phyloP scores from a whole-genome alignment of 2,797 vertebrate species.

The Erethizon dorsatum region DNA sequence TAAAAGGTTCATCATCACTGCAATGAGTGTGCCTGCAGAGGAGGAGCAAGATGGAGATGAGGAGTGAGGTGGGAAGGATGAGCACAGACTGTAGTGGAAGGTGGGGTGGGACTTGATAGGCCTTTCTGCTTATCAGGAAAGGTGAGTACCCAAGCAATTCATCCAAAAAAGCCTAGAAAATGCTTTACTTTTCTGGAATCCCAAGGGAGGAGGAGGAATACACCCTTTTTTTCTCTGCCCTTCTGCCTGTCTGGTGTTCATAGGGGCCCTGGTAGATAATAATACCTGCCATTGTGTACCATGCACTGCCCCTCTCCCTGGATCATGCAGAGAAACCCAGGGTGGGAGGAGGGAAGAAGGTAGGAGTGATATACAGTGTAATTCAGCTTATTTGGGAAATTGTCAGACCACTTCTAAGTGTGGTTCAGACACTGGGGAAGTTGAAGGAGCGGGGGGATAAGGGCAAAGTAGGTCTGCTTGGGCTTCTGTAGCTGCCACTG shows the following conservation, averaged over 20 bases:
- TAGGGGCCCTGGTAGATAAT: background rate
- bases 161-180: constrained; percentile 39
- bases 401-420: background rate
- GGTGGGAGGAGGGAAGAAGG: background rate
- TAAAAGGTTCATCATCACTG: background rate
- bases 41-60: background rate
- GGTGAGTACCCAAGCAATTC: background rate
- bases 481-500: background rate
- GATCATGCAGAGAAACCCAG: background rate
- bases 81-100: background rate
- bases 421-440: background rate
- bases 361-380: background rate
- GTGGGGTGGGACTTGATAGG: background rate
- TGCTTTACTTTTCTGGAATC: background rate
- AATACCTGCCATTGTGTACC: background rate
- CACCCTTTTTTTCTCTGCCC: background rate
- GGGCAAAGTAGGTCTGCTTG: background rate
- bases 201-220: background rate
- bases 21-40: background rate
- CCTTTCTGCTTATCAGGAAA: constrained; percentile 35
- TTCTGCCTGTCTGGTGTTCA: background rate
- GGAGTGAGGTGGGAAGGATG: background rate
- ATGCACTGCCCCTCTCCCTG: background rate
- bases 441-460: background rate
- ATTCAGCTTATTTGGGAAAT: constrained; percentile 50